These are phyloP conservation scores for Tuta absoluta DNA, from an alignment of 2,888 invertebrate species.

Conservation along the genomic window DNA sequence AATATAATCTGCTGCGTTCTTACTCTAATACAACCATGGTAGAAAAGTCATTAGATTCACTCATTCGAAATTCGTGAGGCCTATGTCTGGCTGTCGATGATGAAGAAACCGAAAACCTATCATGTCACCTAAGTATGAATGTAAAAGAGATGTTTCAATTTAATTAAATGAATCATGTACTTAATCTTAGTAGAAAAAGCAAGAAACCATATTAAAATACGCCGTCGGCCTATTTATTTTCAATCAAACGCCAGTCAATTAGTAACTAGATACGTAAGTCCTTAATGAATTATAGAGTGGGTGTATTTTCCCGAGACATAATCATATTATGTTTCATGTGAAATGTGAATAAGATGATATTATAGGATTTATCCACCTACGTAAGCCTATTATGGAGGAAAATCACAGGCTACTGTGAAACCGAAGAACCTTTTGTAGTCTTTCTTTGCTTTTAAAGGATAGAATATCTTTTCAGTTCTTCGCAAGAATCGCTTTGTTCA, in stretches of 20 bases:
- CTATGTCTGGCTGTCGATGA: too few species aligned
- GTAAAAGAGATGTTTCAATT: too few species aligned
- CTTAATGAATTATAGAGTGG: background rate
- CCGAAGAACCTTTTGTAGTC: slow-evolving; percentile 6
- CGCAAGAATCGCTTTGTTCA: background rate
- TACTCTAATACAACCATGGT: too few species aligned
- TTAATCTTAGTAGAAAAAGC: too few species aligned
- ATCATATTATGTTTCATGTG: slow-evolving; percentile 10
- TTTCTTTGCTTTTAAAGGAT: background rate
- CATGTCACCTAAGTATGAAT: too few species aligned
- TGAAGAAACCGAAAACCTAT: too few species aligned
- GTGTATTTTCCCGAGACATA: background rate
- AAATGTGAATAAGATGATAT: slow-evolving; percentile 10
- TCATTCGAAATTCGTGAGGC: too few species aligned
- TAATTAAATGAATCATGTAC: too few species aligned
- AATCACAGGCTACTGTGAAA: background rate
- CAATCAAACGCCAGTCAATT: background rate
- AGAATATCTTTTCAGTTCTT: slow-evolving; percentile 6
- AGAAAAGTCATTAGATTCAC: too few species aligned
- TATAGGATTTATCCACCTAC: slow-evolving; percentile 6
- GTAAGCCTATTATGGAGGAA: background rate
- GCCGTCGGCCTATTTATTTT: too few species aligned
- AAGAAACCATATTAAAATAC: too few species aligned
- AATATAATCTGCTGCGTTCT: too few species aligned
- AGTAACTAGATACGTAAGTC: background rate